Percentiles rank a stretch among this genome's conserved stretches.
Conservation (phyloP, 2,797 vertebrate genomes). For the Oreochromis mossambicus region DNA sequence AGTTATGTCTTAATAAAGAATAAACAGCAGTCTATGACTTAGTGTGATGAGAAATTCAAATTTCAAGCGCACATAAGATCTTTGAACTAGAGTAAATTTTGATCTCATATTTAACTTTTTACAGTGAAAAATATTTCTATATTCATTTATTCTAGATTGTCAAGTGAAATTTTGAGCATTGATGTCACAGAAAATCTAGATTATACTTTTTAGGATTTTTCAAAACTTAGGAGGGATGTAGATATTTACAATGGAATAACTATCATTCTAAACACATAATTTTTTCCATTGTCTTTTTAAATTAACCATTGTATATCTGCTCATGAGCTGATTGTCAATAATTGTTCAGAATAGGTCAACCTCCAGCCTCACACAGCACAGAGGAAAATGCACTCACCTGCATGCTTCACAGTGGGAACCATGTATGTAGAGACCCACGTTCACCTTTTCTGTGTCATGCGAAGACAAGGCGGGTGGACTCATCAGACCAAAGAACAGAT, state of each 20-base stretch:
- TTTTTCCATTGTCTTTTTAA: neutral
- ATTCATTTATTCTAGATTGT: neutral
- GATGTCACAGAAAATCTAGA: neutral
- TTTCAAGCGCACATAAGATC: neutral
- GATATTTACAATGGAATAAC: neutral
- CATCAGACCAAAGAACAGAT: neutral
- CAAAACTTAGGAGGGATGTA: neutral
- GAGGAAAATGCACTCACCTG: neutral
- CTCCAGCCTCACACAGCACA: neutral
- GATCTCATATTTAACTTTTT: neutral
- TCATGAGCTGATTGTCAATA: neutral
- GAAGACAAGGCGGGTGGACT: neutral
- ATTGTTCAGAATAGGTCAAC: neutral
- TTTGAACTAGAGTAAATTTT: neutral
- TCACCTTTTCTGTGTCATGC: neutral
- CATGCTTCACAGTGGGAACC: neutral
- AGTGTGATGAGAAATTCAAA: neutral
- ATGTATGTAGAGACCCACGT: neutral
- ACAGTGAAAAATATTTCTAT: neutral
- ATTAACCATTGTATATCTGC: neutral
- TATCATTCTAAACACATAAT: neutral
- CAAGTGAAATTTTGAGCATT: neutral
- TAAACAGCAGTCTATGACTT: neutral
- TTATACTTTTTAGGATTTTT: neutral
- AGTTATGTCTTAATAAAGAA: fast-evolving